phyloP scores from a whole-genome alignment of 1,140 invertebrate genomes.

The Nymphalis io region DNA sequence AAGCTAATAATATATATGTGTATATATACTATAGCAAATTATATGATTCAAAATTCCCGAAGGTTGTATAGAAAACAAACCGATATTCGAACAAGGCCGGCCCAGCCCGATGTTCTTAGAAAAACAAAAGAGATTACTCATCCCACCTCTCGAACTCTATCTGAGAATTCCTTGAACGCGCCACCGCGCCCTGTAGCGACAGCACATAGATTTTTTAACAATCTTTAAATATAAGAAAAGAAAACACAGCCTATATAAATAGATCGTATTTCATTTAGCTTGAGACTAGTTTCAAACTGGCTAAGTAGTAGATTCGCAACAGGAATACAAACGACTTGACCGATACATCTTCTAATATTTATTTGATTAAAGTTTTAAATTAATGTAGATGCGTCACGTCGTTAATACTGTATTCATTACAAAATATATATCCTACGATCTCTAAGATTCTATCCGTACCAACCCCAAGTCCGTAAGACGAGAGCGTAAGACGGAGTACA shows the following conservation, averaged over 20 bases:
- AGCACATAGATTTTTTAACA: conserved; percentile 45
- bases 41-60: conserved; percentile 21
- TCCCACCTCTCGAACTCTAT: conserved; percentile 76
- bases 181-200: conserved; percentile 59
- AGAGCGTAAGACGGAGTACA: conserved; percentile 76
- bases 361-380: too few species aligned
- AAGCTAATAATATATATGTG: background rate
- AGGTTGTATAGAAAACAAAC: conserved; percentile 43
- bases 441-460: conserved; percentile 64
- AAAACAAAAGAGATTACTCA: conserved; percentile 81
- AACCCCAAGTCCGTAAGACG: conserved; percentile 69
- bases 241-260: background rate
- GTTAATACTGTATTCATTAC: background rate
- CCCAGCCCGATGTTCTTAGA: conserved; percentile 63
- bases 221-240: background rate
- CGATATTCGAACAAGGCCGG: conserved; percentile 62
- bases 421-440: conserved; percentile 7
- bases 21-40: background rate
- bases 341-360: too few species aligned
- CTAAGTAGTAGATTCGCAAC: too few species aligned
- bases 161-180: conserved; percentile 71
- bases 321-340: too few species aligned
- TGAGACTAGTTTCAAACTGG: background rate
- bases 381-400: background rate
- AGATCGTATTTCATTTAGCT: background rate